Percentiles rank a stretch among this genome's conserved stretches.
Evolutionary conservation across 2,113 vertebrate genomes (phyloP).

Genomic region (Coptodon bakossiorum): DNA sequence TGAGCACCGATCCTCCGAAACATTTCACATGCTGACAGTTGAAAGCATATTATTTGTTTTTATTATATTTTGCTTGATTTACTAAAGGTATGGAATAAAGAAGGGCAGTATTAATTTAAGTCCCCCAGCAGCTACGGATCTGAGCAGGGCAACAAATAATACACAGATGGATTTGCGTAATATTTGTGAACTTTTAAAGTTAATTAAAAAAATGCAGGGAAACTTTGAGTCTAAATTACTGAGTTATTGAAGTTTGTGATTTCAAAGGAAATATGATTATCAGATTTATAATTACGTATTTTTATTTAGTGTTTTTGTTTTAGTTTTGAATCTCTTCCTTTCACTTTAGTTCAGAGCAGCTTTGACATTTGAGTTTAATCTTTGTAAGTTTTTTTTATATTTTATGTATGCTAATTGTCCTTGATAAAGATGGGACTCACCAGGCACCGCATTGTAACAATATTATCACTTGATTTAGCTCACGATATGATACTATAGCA

Average conservation of each 20-base stretch:
- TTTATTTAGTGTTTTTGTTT: background rate
- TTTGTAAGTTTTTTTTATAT: background rate
- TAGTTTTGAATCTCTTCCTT: background rate
- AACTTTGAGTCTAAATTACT: background rate
- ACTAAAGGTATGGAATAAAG: background rate
- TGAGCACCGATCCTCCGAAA: background rate
- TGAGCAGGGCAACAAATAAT: background rate
- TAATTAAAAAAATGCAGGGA: background rate
- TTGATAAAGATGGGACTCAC: background rate
- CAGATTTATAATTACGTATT: background rate
- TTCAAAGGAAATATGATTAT: background rate
- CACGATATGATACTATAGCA: background rate
- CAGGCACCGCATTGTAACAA: background rate
- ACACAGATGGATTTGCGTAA: background rate
- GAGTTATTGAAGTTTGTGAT: background rate
- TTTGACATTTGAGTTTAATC: background rate
- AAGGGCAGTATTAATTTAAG: background rate
- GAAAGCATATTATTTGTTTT: background rate
- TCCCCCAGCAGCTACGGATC: background rate
- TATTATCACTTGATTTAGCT: background rate
- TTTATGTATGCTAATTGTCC: background rate
- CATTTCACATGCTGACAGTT: background rate
- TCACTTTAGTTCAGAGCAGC: background rate
- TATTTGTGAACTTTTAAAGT: background rate
- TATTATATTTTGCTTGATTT: background rate